Conservation (phyloP, 2,113 vertebrate species). For the Stigmatopora argus region DNA sequence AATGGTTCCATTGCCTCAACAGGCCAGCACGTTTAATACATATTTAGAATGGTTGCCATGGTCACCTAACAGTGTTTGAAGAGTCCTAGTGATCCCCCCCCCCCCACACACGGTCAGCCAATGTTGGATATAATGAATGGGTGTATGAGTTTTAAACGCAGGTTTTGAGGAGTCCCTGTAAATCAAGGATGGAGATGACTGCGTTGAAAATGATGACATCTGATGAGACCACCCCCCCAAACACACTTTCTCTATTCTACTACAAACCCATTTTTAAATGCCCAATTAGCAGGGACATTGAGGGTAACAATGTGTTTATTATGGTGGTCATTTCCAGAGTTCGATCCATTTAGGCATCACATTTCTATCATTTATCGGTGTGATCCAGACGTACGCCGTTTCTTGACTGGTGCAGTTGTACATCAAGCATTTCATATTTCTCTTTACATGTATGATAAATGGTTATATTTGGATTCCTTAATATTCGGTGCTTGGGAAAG, state of each 20-base stretch:
- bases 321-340: background rate
- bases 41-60: background rate
- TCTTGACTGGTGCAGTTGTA: background rate
- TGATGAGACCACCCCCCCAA: background rate
- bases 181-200: background rate
- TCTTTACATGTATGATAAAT: background rate
- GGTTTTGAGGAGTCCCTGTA: background rate
- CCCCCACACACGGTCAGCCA: background rate
- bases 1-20: slow-evolving; percentile 22
- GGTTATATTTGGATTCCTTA: background rate
- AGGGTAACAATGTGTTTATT: background rate
- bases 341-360: no score
- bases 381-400: background rate
- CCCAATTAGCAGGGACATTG: background rate
- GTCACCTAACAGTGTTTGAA: slow-evolving; percentile 4
- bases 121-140: background rate
- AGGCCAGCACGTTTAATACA: slow-evolving; percentile 5
- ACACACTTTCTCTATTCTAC: background rate
- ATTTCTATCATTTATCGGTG: background rate
- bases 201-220: slow-evolving; percentile 12
- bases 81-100: background rate
- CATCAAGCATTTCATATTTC: background rate
- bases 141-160: background rate
- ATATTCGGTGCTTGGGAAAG: background rate
- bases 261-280: background rate